These are phyloP conservation scores for Acropora yongei DNA, from an alignment of 64 coral and sea anemone species.

Conservation along the genomic window DNA sequence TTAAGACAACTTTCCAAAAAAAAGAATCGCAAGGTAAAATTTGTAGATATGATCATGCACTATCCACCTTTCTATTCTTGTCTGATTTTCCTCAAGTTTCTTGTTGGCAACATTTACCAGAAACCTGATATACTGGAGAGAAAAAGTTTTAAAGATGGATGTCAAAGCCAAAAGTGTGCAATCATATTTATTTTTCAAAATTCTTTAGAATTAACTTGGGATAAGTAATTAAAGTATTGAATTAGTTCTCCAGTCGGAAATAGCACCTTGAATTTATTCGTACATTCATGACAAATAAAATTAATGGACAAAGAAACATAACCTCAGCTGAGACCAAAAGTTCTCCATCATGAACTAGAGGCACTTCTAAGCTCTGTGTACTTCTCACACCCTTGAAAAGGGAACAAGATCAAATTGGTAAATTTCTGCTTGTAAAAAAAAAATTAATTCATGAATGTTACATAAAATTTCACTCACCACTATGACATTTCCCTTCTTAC, in stretches of 20 bases:
- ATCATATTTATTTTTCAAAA: too few species aligned
- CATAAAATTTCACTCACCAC: conserved; percentile 45
- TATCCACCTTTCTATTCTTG: conserved; percentile 72
- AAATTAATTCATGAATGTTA: too few species aligned
- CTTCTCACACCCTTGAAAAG: conserved; percentile 73
- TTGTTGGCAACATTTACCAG: conserved; percentile 78
- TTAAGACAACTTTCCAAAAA: neutral
- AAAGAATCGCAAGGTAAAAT: neutral
- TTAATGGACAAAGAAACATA: neutral
- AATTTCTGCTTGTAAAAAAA: neutral
- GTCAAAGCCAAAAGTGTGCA: neutral
- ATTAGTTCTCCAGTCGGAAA: too few species aligned
- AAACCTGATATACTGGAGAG: conserved; percentile 65
- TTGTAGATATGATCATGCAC: neutral
- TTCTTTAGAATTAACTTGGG: too few species aligned
- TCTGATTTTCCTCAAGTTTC: conserved; percentile 79
- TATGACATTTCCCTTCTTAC: conserved; percentile 72
- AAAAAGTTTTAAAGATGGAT: neutral
- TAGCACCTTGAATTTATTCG: too few species aligned
- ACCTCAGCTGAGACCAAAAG: conserved; percentile 76
- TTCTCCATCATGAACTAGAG: conserved; percentile 70
- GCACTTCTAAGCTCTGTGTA: conserved; percentile 83
- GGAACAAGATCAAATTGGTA: neutral
- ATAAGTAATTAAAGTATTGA: too few species aligned
- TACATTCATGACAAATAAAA: too few species aligned